Base-by-base conservation (phyloP, 2,888 invertebrate species). In the Scaptomyza polygonia region DNA sequence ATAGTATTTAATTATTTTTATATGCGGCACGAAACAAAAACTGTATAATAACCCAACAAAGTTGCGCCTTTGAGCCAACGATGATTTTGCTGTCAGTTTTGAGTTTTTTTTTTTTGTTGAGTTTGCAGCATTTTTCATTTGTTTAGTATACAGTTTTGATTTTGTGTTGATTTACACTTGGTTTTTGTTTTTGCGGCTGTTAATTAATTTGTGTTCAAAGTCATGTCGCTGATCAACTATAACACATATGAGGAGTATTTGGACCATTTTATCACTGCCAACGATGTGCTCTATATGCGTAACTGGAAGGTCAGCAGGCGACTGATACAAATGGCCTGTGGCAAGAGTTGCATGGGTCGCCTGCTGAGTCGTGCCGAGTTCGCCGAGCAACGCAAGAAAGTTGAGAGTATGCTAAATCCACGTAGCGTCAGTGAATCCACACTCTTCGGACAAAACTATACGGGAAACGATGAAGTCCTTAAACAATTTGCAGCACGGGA, bases 1-100 rank as follows among this genome's bases (percentile, higher is more conserved):
- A 63, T 39, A 58, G 65, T 59, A 61, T 77, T 80, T 84, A 79
- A 85, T 79, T 79, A 85, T 72, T 53, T 54, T 67, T 76, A 55
- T 67, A 48, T 62, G 36, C 12, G 21, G 51, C 67, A 58, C 45
- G 29, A 42, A 63, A 56, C 32, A 51, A 44, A 70, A 61, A 58
- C 48, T 48, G 32, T 16, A 62, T 53, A 53, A 61, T 30, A 44
- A 11, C 34, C 32, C 1, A n/a, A 30, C 14, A 54, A 64, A 48
- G 53, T 42, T 44, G 4, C 32, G 18, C 55, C 56, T 63, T 69
- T 70, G 53, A 49, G 49, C 61, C 14, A 14, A 36, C 36, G 42
- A 43, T 36, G 66, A 62, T 66, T 58, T 58, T 45, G 44, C 44
- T 79, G 63, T 77, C 71, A 71, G 65, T 32, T 64, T 36, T 42